A percentile compares a stretch with the other conserved stretches of the same genome.
Conservation (phyloP, 2,888 invertebrate genomes). For the Spatulosminthurus flaviceps region DNA sequence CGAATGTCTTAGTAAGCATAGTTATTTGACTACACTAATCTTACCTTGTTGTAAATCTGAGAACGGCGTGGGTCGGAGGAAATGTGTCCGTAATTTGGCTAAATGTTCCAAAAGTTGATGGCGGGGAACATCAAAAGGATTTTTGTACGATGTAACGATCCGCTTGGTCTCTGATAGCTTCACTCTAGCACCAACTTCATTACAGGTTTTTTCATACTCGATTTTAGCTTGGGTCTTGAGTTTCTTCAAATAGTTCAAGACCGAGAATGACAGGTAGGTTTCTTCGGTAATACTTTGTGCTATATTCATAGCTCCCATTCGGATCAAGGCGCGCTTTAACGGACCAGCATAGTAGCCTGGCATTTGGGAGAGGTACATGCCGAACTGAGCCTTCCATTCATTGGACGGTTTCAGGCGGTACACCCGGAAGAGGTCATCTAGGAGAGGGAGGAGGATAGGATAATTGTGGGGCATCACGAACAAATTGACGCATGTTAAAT, state of each 20-base stretch:
- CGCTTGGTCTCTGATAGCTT: constrained; percentile 69
- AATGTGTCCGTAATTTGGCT: constrained; percentile 92
- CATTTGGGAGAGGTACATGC: constrained; percentile 93
- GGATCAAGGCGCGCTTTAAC: constrained; percentile 84
- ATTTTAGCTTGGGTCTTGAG: constrained; percentile 93
- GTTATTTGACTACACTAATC: too few relatives aligned
- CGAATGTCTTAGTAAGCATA: too few relatives aligned
- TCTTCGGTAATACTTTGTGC: constrained; percentile 92
- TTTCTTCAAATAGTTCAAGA: constrained; percentile 93
- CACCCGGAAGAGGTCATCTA: constrained; percentile 93
- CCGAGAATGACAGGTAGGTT: constrained; percentile 90
- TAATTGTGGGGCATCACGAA: constrained; percentile 99
- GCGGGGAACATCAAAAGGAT: constrained; percentile 95
- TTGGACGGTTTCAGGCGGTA: constrained; percentile 90
- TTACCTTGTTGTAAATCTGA: constrained; percentile 60
- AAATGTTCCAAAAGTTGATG: constrained; percentile 90
- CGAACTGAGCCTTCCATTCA: constrained; percentile 92
- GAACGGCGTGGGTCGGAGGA: constrained; percentile 74
- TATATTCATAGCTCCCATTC: constrained; percentile 89
- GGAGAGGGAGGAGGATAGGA: constrained; percentile 87
- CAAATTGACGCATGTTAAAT: constrained; percentile 91
- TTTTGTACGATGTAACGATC: constrained; percentile 73
- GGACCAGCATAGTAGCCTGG: constrained; percentile 94
- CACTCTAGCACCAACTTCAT: constrained; percentile 68
- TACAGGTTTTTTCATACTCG: constrained; percentile 87